phyloP scores from a whole-genome alignment of 2,113 vertebrate species.

The Chionomys nivalis region DNA sequence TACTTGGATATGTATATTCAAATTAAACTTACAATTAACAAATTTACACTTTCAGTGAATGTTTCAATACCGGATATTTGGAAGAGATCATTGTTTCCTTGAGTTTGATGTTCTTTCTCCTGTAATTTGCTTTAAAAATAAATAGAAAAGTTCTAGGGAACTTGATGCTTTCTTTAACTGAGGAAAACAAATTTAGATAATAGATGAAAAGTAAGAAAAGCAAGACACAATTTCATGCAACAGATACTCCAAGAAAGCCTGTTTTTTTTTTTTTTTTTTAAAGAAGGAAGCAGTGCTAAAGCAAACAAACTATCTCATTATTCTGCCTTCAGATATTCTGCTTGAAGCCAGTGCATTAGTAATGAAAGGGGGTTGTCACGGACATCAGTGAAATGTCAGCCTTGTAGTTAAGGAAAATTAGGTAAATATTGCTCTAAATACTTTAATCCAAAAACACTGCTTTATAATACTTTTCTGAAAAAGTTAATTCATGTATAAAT shows the following conservation, averaged over 20 bases:
- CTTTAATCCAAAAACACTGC: neutral
- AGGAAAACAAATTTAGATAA: neutral
- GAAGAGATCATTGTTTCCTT: neutral
- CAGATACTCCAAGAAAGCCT: neutral
- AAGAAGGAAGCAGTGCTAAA: neutral
- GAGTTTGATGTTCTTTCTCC: neutral
- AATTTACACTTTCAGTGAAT: neutral
- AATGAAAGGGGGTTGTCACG: neutral
- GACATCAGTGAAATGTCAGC: neutral
- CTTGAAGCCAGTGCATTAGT: neutral
- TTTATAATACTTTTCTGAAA: neutral
- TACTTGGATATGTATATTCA: neutral
- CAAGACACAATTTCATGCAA: neutral
- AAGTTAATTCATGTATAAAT: constrained; percentile 2
- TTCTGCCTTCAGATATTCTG: neutral
- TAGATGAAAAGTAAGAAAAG: neutral
- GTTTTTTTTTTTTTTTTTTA: neutral
- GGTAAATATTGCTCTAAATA: neutral
- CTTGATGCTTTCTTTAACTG: neutral
- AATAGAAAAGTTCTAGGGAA: neutral
- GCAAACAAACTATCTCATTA: neutral
- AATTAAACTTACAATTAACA: neutral
- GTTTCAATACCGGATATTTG: neutral
- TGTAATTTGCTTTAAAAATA: neutral
- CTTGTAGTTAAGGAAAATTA: neutral